Evolutionary conservation across 2,888 invertebrate genomes (phyloP), one percentile per base, ranked within the genome.

Genomic region (Theodoxus fluviatilis): DNA sequence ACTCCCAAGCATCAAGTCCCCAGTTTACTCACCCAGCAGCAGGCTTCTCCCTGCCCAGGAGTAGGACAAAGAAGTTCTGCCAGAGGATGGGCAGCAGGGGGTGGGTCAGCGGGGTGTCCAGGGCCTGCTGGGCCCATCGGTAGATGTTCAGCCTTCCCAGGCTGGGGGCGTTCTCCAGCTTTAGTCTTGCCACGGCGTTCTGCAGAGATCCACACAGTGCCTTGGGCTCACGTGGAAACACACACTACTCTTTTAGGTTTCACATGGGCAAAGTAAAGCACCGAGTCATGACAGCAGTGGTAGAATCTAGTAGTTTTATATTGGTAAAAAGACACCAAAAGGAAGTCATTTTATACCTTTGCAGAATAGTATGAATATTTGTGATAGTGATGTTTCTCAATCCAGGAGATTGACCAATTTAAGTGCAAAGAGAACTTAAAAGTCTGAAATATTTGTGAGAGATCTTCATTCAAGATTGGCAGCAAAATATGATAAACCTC

Each of bases 31-130:
- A 83, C 83, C 76, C 79, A 38, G 75, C 59, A 3, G 88, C 77
- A 33, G 77, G 64, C 15, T 75, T 64, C 43, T 72, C 71, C 76
- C 93, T 88, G 57, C 91, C 90, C 69, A 94, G 88, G 83, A 91
- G 94, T 0, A 93, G 88, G 12, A 89, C 87, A 81, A 94, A 94
- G 84, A 94, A 94, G 80, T 92, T 91, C 83, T 94, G 94, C 91
- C 92, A 93, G 1, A 93, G 84, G 15, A 94, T 87, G 0, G 93
- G 91, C 47, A 92, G 87, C 35, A 93, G 86, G 0, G 93, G 92
- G 87, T 94, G 93, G 74, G 90, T 90, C 55, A 90, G 80, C 1
- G 92, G 90, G 70, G 92, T 91, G 77, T 91, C 92, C 43, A 92
- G 83, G 35, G 93, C 91, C 82, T 93, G 91, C 78, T 92, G 92